A percentile compares a stretch with the other conserved stretches of the same genome.
Evolutionary conservation across 2,888 invertebrate species (phyloP).

Genomic region (Dolomedes plantarius): DNA sequence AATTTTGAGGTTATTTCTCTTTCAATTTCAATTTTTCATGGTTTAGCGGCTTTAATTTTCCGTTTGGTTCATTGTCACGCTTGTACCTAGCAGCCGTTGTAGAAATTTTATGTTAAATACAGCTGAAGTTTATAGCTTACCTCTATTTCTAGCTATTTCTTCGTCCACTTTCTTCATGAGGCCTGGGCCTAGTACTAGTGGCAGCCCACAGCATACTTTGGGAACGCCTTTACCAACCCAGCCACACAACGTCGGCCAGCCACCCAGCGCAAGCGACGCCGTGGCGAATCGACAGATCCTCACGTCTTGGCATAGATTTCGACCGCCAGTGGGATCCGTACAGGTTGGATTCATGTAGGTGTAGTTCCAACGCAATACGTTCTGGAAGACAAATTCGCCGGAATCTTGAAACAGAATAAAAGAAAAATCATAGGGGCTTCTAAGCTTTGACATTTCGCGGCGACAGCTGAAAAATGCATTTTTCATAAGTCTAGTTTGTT

Average conservation of each 20-base stretch:
- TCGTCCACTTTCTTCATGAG: constrained; percentile 39
- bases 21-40: too few species aligned
- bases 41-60: too few species aligned
- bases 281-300: constrained; percentile 44
- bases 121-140: too few species aligned
- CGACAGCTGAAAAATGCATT: too few species aligned
- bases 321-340: neutral
- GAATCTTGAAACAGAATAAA: neutral
- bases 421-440: too few species aligned
- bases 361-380: constrained; percentile 43
- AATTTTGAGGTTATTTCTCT: too few species aligned
- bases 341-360: constrained; percentile 29
- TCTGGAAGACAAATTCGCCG: neutral
- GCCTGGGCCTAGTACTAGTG: constrained; percentile 21
- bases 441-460: too few species aligned
- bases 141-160: constrained; percentile 49
- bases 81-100: too few species aligned
- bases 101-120: too few species aligned
- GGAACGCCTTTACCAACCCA: constrained; percentile 38
- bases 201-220: constrained; percentile 59
- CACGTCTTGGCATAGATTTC: constrained; percentile 29
- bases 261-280: constrained; percentile 31
- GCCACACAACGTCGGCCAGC: constrained; percentile 55
- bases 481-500: too few species aligned
- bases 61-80: too few species aligned